phyloP scores from a whole-genome alignment of 2,888 invertebrate genomes.

The Crioceris asparagi region DNA sequence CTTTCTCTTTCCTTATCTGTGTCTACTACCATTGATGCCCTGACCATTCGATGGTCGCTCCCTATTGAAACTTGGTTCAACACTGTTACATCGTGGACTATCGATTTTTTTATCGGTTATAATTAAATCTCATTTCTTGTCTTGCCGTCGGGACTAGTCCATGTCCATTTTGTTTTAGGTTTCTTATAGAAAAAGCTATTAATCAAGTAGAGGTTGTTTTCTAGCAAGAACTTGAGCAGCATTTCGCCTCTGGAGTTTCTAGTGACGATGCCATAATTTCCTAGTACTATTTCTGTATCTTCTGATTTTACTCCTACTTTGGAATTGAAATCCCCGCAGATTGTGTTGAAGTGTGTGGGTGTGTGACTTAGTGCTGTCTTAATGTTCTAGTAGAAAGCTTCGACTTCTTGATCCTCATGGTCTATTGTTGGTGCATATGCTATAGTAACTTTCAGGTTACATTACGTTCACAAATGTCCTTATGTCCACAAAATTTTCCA shows the following conservation, averaged over 20 bases:
- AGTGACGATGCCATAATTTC: no score
- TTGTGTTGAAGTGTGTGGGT: not conserved
- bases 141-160: slow-evolving; percentile 1
- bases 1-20: not conserved
- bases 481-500: no score
- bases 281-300: no score
- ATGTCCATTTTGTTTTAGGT: slow-evolving; percentile 2
- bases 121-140: slow-evolving; percentile 4
- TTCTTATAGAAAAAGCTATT: not conserved
- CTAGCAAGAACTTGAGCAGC: not conserved
- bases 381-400: no score
- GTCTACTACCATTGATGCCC: not conserved
- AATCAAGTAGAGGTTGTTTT: not conserved
- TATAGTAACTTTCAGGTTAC: no score
- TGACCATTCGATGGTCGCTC: slow-evolving; percentile 1
- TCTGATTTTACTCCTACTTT: not conserved
- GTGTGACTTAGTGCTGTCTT: no score
- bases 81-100: not conserved
- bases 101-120: not conserved
- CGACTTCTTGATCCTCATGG: no score
- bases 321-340: not conserved
- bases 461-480: no score
- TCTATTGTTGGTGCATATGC: no score
- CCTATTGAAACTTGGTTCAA: slow-evolving; percentile 1
- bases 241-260: not conserved